phyloP scores from a whole-genome alignment of 2,113 vertebrate genomes.

The Periophthalmus modestus region DNA sequence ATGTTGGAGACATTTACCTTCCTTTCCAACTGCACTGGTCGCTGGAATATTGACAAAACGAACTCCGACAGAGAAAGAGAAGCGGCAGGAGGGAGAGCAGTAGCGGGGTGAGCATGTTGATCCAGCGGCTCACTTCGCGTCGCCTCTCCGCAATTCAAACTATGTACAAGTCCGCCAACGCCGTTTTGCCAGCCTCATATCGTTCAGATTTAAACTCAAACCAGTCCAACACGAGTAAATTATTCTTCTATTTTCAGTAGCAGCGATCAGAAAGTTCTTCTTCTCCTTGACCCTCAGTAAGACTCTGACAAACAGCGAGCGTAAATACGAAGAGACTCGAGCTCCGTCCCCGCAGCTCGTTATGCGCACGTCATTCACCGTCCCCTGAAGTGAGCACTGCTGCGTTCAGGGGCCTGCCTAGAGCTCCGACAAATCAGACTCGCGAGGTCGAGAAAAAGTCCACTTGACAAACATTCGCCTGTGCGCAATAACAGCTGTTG shows the following conservation, averaged over 20 bases:
- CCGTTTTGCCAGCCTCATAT: conserved; percentile 58
- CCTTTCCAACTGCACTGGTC: conserved; percentile 98
- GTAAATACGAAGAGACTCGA: conserved; percentile 16
- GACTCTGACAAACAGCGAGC: conserved; percentile 2
- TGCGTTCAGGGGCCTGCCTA: conserved; percentile 2
- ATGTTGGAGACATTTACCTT: conserved; percentile 79
- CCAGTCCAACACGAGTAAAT: conserved; percentile 9
- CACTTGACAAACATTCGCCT: neutral
- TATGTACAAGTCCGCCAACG: conserved; percentile 46
- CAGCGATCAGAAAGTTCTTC: neutral
- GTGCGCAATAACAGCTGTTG: neutral
- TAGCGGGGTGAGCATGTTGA: conserved; percentile 75
- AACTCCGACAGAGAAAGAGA: conserved; percentile 77
- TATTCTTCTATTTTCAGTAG: neutral
- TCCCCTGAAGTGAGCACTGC: conserved; percentile 2
- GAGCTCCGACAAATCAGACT: conserved; percentile 8
- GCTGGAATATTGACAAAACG: conserved; percentile 88
- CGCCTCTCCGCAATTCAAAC: conserved; percentile 57
- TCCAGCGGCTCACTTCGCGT: conserved; percentile 62
- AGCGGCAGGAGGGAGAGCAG: conserved; percentile 75
- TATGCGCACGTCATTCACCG: conserved; percentile 5
- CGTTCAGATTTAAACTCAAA: conserved; percentile 57
- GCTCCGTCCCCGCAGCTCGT: conserved; percentile 1
- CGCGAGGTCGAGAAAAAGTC: neutral
- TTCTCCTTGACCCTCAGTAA: neutral